These are phyloP conservation scores for Kuschelorhynchus macadamiae DNA, from an alignment of 2,888 invertebrate genomes.

Conservation along the genomic window DNA sequence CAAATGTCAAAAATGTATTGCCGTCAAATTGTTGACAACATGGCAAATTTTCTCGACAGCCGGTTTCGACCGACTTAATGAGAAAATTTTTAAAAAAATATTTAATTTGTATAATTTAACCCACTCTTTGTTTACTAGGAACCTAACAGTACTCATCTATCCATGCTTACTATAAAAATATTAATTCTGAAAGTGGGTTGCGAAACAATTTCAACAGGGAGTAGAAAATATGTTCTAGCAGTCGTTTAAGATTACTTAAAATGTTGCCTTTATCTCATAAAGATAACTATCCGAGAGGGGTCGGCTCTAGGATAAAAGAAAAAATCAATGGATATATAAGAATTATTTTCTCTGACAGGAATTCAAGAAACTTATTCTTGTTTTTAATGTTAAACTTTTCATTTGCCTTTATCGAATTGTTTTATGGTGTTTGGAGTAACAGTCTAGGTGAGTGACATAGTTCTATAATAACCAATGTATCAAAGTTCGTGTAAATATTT, in stretches of 20 bases:
- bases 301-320: conserved; percentile 78
- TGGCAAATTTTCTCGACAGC: conserved; percentile 40
- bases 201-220: not conserved
- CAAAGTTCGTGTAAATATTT: not conserved
- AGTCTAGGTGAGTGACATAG: conserved; percentile 77
- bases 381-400: conserved; percentile 94
- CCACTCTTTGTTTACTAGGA: not conserved
- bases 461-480: too few relatives aligned
- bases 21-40: conserved; percentile 36
- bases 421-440: conserved; percentile 92
- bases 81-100: conserved; percentile 2
- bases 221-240: conserved; percentile 20
- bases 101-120: conserved; percentile 2
- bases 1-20: not conserved
- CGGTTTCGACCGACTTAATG: conserved; percentile 40
- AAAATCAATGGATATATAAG: conserved; percentile 84
- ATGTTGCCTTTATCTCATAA: conserved; percentile 86
- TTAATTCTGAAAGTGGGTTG: not conserved
- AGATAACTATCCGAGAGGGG: conserved; percentile 75
- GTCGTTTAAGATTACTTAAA: conserved; percentile 43
- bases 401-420: conserved; percentile 96
- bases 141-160: conserved; percentile 13
- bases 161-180: not conserved
- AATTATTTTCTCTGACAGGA: conserved; percentile 92
- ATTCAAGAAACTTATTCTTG: conserved; percentile 93